Base-by-base conservation (phyloP, 1,140 invertebrate genomes). In the Myzus persicae region DNA sequence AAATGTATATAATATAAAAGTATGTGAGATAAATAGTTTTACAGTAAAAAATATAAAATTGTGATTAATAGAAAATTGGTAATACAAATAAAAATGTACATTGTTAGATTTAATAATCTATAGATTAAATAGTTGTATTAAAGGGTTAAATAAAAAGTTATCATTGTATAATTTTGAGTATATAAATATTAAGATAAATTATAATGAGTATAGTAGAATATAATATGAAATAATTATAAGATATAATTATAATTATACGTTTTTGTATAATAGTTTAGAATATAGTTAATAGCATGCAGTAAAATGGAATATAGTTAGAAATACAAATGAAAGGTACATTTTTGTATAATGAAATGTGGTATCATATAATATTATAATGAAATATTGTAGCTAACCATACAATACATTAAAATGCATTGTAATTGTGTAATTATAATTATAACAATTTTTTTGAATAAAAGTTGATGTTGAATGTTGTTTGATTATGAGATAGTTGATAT, bases 11-110 rank as follows among this genome's bases (percentile, higher is more conserved):
- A 81, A 14, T n/a, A 81, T 81, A 5, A 31, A n/a, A 81, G 11
- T n/a, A n/a, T 81, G 67, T 81, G 67, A n/a, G 67, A 81, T 81
- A 81, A 81, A n/a, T 81, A 81, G 67, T 81, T 81, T 81, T 81
- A 81, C 67, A 11, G 8, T 81, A 81, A 36, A 11, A 81, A 31
- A 81, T 81, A 81, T 31, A 14, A 31, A 81, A 31, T n/a, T 36
- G 26, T 81, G 36, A 81, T 14, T n/a, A 81, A 81, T 81, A 81
- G 54, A 59, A 81, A 81, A 36, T 36, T n/a, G 11, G 31, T 81
- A n/a, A 9, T 81, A 31, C n/a, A n/a, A n/a, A 14, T 81, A n/a
- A n/a, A 81, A 81, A 81, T 81, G n/a, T 81, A 81, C n/a, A n/a
- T 81, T 81, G 11, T n/a, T 81, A 81, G 67, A 81, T 81, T 81